A percentile compares a stretch with the other conserved stretches of the same genome.
Conservation (phyloP, 2,797 vertebrate species). For the Selene dorsalis region DNA sequence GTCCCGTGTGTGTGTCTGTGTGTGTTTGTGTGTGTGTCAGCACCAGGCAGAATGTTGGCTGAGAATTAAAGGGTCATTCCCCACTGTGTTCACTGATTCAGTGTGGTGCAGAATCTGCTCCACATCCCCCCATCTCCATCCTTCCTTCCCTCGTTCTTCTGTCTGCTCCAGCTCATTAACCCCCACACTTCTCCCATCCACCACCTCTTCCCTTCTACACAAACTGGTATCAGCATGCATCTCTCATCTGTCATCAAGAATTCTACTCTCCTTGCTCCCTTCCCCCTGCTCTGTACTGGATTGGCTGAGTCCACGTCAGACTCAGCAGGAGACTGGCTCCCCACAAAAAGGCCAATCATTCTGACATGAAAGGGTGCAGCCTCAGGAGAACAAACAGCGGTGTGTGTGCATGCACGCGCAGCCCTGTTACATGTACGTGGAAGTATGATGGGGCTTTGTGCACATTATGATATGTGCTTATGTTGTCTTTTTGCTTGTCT, state of each 20-base stretch:
- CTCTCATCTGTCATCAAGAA: conserved; percentile 64
- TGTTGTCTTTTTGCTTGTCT: conserved; percentile 40
- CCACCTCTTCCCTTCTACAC: conserved; percentile 42
- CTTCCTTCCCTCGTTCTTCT: conserved; percentile 20
- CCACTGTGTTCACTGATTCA: conserved; percentile 65
- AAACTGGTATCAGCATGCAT: conserved; percentile 59
- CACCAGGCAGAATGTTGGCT: conserved; percentile 72
- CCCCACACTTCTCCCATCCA: conserved; percentile 46
- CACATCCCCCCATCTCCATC: conserved; percentile 48
- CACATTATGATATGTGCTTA: conserved; percentile 1
- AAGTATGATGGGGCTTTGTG: background rate
- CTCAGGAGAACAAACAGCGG: conserved; percentile 59
- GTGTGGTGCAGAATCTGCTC: conserved; percentile 49
- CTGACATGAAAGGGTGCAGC: conserved; percentile 68
- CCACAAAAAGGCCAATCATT: conserved; percentile 71
- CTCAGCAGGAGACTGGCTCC: conserved; percentile 63
- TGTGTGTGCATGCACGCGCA: conserved; percentile 20
- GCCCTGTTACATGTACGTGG: conserved; percentile 16
- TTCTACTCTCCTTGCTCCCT: conserved; percentile 30
- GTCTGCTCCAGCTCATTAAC: conserved; percentile 70
- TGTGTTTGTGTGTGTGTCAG: conserved; percentile 40
- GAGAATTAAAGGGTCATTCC: conserved; percentile 78
- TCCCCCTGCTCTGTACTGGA: conserved; percentile 35
- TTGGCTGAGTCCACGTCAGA: conserved; percentile 56
- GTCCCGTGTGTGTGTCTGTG: conserved; percentile 31